These are phyloP conservation scores for Mohoua ochrocephala DNA, from an alignment of 2,113 vertebrate genomes.

Conservation along the genomic window DNA sequence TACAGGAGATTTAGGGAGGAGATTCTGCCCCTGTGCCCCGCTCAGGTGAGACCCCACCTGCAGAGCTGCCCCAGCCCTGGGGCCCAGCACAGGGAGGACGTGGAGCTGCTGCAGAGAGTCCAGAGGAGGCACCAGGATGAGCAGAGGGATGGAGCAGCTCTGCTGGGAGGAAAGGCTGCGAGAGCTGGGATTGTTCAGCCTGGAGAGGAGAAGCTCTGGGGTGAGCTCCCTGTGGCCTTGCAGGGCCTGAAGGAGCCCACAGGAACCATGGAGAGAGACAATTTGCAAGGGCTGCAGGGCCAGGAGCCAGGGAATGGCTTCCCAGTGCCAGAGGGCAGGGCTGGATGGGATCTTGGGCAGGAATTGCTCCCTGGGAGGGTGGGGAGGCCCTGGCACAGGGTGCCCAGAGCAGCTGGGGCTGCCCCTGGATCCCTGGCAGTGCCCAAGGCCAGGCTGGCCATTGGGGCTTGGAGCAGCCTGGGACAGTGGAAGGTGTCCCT, in stretches of 20 bases:
- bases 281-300: neutral
- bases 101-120: neutral
- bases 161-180: neutral
- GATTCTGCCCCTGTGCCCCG: accelerated
- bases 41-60: neutral
- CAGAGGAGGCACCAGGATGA: neutral
- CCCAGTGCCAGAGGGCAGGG: accelerated
- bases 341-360: accelerated
- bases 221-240: neutral
- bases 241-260: neutral
- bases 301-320: neutral
- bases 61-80: neutral
- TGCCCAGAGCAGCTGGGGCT: neutral
- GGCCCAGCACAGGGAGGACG: neutral
- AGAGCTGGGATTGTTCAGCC: neutral
- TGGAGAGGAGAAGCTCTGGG: neutral
- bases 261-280: neutral
- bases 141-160: neutral
- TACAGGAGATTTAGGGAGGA: neutral
- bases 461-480: neutral
- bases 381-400: accelerated
- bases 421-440: neutral
- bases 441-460: neutral
- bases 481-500: neutral
- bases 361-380: accelerated